Evolutionary conservation across 2,113 vertebrate species (phyloP), one percentile per base, ranked within the genome.

Genomic region (Triplophysa siluroides): DNA sequence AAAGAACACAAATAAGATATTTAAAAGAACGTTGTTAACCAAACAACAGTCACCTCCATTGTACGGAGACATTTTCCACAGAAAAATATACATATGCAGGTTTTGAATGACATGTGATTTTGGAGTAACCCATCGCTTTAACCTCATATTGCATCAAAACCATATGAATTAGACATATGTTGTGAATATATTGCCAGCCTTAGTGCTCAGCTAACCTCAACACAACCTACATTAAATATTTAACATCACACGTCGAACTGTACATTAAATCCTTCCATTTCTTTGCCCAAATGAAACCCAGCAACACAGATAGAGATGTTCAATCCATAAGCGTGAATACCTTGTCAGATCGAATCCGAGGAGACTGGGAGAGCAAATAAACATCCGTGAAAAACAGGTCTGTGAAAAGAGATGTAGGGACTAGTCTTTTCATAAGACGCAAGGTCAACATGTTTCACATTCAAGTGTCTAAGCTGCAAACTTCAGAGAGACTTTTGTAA

Each of bases 261-360:
- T 67, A 58, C 19, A 47, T 54, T 43, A 74, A 29, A 24, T n/a
- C 54, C n/a, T n/a, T 21, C n/a, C 54, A 2, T n/a, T 21, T 21
- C 10, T 52, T 16, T 18, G 0, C 13, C 12, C 50, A 52, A 13
- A 52, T 16, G 2, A 52, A 52, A 18, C 50, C 13, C 4, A 16
- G 50, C 6, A 29, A 16, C 4, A 12, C 60, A 26, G 33, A 50
- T 29, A 67, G 3, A 58, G 45, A 64, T 10, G 10, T 50, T 54
- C 60, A 24, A 45, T 74, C 21, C 70, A 65, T 56, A 52, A 66
- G 74, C 66, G 45, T 29, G 14, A 45, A 74, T 23, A 75, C 7
- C 70, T 79, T 16, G 60, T 64, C 71, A 38, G 70, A 24, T 41
- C 29, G 1, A 19, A 45, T 41, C 13, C 14, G 24, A 63, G 47